Conservation (phyloP, 2,888 invertebrate genomes). For the Escarpia spicata region DNA sequence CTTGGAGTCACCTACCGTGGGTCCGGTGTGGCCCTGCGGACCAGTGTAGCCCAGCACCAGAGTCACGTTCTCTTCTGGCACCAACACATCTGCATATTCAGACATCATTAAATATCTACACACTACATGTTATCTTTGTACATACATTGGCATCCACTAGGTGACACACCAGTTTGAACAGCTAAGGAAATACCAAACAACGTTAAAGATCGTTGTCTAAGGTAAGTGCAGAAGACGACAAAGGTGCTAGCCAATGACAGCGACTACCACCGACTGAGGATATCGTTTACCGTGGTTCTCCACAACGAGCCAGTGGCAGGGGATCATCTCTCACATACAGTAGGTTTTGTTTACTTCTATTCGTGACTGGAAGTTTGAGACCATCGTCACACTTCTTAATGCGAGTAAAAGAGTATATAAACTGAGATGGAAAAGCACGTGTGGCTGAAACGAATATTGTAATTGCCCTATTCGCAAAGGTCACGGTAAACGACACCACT, state of each 20-base stretch:
- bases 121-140: neutral
- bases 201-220: neutral
- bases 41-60: neutral
- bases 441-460: neutral
- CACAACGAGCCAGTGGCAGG: neutral
- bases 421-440: neutral
- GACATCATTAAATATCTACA: neutral
- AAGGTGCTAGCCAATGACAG: neutral
- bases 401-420: neutral
- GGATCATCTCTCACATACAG: neutral
- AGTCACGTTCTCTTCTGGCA: neutral
- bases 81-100: neutral
- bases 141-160: neutral
- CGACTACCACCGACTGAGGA: no score
- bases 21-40: neutral
- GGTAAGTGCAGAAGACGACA: neutral
- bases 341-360: no score
- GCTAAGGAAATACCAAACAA: neutral
- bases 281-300: neutral
- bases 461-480: neutral
- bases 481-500: neutral
- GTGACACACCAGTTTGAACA: neutral
- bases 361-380: neutral
- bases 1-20: neutral
- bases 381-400: neutral